These are phyloP conservation scores for Drosophila mimica DNA, from an alignment of 2,888 invertebrate genomes.

Conservation along the genomic window DNA sequence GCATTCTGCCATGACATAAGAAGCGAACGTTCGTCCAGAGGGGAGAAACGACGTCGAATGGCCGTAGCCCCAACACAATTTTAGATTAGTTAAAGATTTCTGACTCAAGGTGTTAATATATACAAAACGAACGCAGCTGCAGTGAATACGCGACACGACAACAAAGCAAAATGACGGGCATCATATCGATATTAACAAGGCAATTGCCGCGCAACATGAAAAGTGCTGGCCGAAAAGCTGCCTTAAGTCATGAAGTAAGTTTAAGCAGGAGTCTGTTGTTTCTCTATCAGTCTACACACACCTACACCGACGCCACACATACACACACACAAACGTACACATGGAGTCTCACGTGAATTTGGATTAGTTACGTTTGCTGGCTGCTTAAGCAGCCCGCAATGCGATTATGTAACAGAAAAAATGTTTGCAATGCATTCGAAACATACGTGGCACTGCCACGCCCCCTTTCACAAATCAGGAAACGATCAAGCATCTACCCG, in stretches of 20 bases:
- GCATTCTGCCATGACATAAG: conserved; percentile 63
- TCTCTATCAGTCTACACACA: neutral
- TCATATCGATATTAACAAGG: conserved; percentile 86
- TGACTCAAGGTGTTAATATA: conserved; percentile 53
- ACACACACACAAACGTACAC: neutral
- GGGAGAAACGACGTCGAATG: conserved; percentile 67
- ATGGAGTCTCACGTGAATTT: conserved; percentile 21
- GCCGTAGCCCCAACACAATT: conserved; percentile 53
- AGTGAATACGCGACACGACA: conserved; percentile 32
- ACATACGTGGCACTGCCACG: conserved; percentile 51
- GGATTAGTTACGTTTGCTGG: conserved; percentile 15
- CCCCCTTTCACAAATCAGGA: conserved; percentile 53
- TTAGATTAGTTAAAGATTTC: conserved; percentile 53
- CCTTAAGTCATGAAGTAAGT: conserved; percentile 82
- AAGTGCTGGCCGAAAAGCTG: conserved; percentile 73
- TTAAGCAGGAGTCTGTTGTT: conserved; percentile 6
- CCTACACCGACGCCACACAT: neutral
- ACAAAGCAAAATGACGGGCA: conserved; percentile 84
- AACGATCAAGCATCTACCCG: conserved; percentile 20
- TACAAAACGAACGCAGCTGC: conserved; percentile 37
- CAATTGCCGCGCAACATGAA: conserved; percentile 85
- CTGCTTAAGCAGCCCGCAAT: conserved; percentile 27
- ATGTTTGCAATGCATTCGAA: conserved; percentile 48
- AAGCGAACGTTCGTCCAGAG: conserved; percentile 58
- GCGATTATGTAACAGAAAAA: conserved; percentile 79